Conservation (phyloP, 92 coral and sea anemone species). For the Epizoanthus rinbou region DNA sequence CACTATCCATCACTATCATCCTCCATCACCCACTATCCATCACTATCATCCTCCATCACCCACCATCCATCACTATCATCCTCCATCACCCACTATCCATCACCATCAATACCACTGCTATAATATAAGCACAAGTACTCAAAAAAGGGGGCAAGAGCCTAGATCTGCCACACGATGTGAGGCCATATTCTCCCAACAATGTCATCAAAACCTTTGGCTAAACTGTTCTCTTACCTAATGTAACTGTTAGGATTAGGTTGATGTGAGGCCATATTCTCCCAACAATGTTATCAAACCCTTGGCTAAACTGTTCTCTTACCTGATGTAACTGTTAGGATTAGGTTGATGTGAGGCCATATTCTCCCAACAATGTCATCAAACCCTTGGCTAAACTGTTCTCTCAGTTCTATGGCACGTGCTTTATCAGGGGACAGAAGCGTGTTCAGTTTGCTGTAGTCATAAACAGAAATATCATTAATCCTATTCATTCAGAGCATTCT, state of each 20-base stretch:
- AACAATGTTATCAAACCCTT: slow-evolving; percentile 55
- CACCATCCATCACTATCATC: no score
- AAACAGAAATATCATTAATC: neutral
- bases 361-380: slow-evolving; percentile 51
- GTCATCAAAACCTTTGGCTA: slow-evolving; percentile 45
- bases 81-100: no score
- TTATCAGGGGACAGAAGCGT: slow-evolving; percentile 52
- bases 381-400: slow-evolving; percentile 47
- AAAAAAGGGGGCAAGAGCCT: no score
- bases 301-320: slow-evolving; percentile 43
- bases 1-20: no score
- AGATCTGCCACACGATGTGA: neutral
- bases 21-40: no score
- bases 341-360: slow-evolving; percentile 60
- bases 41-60: no score
- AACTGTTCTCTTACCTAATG: slow-evolving; percentile 49
- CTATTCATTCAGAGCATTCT: neutral
- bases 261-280: slow-evolving; percentile 56
- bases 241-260: slow-evolving; percentile 47
- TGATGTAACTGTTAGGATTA: slow-evolving; percentile 49
- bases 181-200: slow-evolving; percentile 57
- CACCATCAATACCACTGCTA: no score
- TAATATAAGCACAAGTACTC: no score
- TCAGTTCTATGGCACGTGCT: slow-evolving; percentile 51
- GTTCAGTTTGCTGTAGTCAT: slow-evolving; percentile 41